Percentiles rank a stretch among this genome's conserved stretches.
These are phyloP conservation scores for Daubentonia madagascariensis DNA, from an alignment of 2,113 vertebrate species.

Conservation along the genomic window DNA sequence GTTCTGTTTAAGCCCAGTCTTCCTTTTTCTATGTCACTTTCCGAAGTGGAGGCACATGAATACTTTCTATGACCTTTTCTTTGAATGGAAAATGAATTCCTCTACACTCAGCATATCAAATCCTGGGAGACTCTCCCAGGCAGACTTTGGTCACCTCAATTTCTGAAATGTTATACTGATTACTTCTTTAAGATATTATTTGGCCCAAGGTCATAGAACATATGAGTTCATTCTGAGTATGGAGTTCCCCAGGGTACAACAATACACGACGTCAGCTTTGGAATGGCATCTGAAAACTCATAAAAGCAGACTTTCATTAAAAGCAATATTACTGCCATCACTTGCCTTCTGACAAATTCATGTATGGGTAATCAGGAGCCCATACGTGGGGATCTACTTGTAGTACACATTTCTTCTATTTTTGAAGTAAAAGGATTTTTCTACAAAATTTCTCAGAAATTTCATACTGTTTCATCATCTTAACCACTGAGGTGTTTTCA, in stretches of 20 bases:
- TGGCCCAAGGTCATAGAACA: background rate
- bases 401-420: background rate
- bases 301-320: background rate
- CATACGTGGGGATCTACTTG: background rate
- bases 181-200: background rate
- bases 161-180: background rate
- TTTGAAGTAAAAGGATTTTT: background rate
- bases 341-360: background rate
- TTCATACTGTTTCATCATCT: background rate
- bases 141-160: background rate
- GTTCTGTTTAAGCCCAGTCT: background rate
- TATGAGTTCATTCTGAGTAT: background rate
- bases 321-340: background rate
- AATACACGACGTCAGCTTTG: background rate
- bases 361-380: background rate
- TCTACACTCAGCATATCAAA: background rate
- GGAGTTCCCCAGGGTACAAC: background rate
- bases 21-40: background rate
- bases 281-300: background rate
- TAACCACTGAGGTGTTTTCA: background rate
- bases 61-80: background rate
- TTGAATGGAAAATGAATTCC: background rate
- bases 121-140: background rate
- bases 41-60: background rate
- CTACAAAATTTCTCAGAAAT: background rate